Evolutionary conservation across 2,113 vertebrate genomes (phyloP).

Genomic region (Protobothrops flavoviridis): DNA sequence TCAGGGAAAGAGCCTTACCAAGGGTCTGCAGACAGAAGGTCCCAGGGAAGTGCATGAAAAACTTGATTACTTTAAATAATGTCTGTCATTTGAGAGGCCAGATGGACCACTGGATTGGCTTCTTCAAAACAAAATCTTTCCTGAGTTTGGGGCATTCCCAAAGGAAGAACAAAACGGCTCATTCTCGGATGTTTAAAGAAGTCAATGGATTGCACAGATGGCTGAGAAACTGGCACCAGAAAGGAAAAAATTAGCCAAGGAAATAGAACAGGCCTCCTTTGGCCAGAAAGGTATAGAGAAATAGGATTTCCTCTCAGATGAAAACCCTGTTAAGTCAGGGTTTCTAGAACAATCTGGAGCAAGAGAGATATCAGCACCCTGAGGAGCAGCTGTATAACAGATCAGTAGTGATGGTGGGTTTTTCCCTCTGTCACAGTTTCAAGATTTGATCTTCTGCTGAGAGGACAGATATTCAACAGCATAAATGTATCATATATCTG

Average conservation of each 20-base stretch:
- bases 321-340: not conserved
- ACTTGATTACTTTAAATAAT: slow-evolving; percentile 31
- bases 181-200: not conserved
- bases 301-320: slow-evolving; percentile 2
- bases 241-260: slow-evolving; percentile 12
- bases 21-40: slow-evolving; percentile 23
- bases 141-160: not conserved
- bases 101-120: slow-evolving; percentile 20
- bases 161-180: not conserved
- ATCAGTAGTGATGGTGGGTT: not conserved
- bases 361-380: not conserved
- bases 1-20: slow-evolving; percentile 3
- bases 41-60: slow-evolving; percentile 16
- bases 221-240: not conserved
- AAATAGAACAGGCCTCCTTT: not conserved
- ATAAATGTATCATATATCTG: slow-evolving; percentile 10
- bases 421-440: not conserved
- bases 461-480: not conserved
- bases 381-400: not conserved
- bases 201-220: not conserved
- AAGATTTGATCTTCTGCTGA: slow-evolving; percentile 9
- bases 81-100: slow-evolving; percentile 14
- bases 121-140: not conserved
- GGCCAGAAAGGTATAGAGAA: not conserved
- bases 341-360: not conserved